Conservation (phyloP, 1,140 invertebrate species). For the Chlorops oryzae region DNA sequence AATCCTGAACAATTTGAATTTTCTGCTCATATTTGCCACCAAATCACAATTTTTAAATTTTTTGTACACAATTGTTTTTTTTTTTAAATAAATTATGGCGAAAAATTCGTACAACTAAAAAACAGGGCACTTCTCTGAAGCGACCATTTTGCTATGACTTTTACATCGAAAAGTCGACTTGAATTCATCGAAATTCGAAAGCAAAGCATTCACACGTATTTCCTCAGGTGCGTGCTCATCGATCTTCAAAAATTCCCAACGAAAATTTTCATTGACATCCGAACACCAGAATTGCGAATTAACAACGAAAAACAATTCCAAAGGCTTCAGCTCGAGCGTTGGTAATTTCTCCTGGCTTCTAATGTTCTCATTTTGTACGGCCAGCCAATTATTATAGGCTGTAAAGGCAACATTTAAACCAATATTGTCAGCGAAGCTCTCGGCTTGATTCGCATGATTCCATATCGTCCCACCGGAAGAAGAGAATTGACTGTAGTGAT, state of each 20-base stretch:
- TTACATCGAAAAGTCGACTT: constrained; percentile 77
- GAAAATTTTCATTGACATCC: constrained; percentile 14
- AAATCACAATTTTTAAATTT: too few relatives aligned
- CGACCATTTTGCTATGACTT: too few relatives aligned
- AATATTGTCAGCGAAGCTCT: constrained; percentile 92
- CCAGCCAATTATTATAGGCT: constrained; percentile 63
- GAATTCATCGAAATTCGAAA: constrained; percentile 84
- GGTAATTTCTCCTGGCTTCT: constrained; percentile 60
- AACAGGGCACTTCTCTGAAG: too few relatives aligned
- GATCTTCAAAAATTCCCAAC: constrained; percentile 52
- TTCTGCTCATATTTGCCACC: too few relatives aligned
- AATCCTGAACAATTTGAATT: too few relatives aligned
- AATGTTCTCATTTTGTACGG: constrained; percentile 50
- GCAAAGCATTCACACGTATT: constrained; percentile 77
- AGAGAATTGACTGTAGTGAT: constrained; percentile 75
- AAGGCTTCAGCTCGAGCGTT: constrained; percentile 70
- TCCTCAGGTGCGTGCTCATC: constrained; percentile 75
- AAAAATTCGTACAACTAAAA: too few relatives aligned
- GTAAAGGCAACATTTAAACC: constrained; percentile 83
- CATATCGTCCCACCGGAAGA: constrained; percentile 60
- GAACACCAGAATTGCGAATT: constrained; percentile 64
- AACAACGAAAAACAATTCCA: constrained; percentile 86
- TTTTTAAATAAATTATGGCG: too few relatives aligned
- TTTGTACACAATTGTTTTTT: too few relatives aligned
- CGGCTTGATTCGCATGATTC: constrained; percentile 67